Evolutionary conservation across 2,888 invertebrate species (phyloP).

Genomic region (Protodeltote pygarga): DNA sequence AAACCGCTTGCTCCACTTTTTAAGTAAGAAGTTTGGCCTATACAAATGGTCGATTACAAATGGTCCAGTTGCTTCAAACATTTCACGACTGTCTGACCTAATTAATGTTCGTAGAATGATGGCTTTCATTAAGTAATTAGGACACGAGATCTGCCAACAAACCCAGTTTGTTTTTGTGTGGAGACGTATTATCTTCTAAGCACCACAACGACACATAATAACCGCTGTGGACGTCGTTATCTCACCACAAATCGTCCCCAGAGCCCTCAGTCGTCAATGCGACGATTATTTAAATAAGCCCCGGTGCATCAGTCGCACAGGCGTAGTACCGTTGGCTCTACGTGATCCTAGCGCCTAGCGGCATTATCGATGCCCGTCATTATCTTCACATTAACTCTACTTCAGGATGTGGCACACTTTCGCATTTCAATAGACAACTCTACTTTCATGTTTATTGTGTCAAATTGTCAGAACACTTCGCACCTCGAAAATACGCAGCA

Average conservation of each 20-base stretch:
- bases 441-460: constrained; percentile 51
- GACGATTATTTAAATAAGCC: constrained; percentile 78
- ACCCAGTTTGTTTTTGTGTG: constrained; percentile 22
- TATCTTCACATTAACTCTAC: constrained; percentile 69
- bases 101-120: constrained; percentile 21
- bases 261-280: constrained; percentile 58
- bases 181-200: constrained; percentile 37
- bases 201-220: constrained; percentile 43
- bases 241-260: constrained; percentile 58
- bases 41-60: too few species aligned
- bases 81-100: constrained; percentile 20
- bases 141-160: constrained; percentile 35
- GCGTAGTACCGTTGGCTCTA: constrained; percentile 75
- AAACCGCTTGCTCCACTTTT: constrained; percentile 10
- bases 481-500: constrained; percentile 11
- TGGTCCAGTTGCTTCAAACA: neutral
- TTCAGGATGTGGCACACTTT: constrained; percentile 80
- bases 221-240: constrained; percentile 51
- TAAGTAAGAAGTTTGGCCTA: neutral
- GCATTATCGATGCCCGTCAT: constrained; percentile 65
- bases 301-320: constrained; percentile 58
- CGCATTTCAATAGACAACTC: constrained; percentile 53
- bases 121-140: constrained; percentile 35
- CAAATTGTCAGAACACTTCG: constrained; percentile 27
- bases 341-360: constrained; percentile 78